Conservation (phyloP, 2,888 invertebrate genomes). For the Rhodophaea formosa region DNA sequence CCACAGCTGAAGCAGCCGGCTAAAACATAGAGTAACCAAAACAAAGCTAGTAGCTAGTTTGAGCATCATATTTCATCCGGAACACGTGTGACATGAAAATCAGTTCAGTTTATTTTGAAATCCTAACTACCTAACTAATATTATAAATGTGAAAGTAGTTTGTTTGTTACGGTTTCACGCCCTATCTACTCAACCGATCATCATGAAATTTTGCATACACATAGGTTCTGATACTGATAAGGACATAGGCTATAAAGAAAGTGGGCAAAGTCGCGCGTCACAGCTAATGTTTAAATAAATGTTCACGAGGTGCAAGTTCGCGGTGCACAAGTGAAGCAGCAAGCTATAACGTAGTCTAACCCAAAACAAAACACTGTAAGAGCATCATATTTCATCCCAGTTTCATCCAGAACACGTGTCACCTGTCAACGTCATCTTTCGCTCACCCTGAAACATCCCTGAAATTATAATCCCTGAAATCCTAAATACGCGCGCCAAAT, state of each 20-base stretch:
- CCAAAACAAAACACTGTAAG: not conserved
- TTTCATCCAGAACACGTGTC: not conserved
- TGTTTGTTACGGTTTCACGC: too few species aligned
- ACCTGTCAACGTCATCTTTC: not conserved
- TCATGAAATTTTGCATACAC: too few species aligned
- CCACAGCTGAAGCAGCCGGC: not conserved
- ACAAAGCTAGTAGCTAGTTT: not conserved
- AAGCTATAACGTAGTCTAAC: not conserved
- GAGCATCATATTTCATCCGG: conserved; percentile 3
- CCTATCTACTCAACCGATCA: too few species aligned
- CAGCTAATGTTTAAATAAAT: too few species aligned
- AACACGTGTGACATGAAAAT: not conserved
- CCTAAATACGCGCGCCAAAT: not conserved
- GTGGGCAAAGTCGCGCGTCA: too few species aligned
- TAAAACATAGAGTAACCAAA: not conserved
- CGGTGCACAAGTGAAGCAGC: too few species aligned
- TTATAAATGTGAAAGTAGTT: too few species aligned
- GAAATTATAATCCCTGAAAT: conserved; percentile 1
- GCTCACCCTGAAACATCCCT: not conserved
- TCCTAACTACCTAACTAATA: too few species aligned
- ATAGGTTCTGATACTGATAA: too few species aligned
- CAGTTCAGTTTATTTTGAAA: too few species aligned
- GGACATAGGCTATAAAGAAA: too few species aligned
- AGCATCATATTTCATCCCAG: not conserved
- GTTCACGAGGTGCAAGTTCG: too few species aligned